Percentiles rank a stretch among this genome's conserved stretches.
Conservation (phyloP, 1,140 invertebrate genomes). For the Cyrtorhinus lividipennis region DNA sequence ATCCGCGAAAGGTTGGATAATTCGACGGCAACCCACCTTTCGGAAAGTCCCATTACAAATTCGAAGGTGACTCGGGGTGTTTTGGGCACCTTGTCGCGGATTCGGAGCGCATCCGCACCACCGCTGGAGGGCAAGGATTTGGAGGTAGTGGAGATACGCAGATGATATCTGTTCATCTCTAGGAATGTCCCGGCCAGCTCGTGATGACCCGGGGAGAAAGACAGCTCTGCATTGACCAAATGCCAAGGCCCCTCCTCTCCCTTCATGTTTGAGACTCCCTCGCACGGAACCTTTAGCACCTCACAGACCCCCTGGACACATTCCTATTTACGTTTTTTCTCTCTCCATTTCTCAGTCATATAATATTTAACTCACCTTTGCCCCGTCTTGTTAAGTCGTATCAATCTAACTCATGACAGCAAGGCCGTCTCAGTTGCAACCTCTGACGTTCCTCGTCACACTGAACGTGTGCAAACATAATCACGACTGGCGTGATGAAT, state of each 20-base stretch:
- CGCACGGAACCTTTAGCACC: neutral
- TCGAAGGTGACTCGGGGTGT: no score
- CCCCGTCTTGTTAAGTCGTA: neutral
- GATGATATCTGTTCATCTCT: slow-evolving; percentile 7
- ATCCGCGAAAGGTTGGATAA: no score
- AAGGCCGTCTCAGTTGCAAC: neutral
- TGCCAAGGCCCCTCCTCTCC: neutral
- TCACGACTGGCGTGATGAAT: neutral
- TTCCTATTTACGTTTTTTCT: neutral
- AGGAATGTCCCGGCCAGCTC: slow-evolving; percentile 2
- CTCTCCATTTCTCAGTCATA: neutral
- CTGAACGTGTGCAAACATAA: neutral
- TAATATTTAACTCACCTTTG: no score
- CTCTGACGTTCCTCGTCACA: neutral
- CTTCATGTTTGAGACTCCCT: neutral
- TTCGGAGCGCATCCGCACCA: no score
- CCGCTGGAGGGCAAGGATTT: no score
- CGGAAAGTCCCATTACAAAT: no score
- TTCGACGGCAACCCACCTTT: no score
- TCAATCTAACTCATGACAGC: neutral
- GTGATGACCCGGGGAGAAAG: slow-evolving; percentile 3
- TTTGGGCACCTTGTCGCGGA: no score
- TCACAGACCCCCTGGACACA: neutral
- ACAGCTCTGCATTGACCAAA: slow-evolving; percentile 8
- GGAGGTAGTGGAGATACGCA: neutral